Conservation (phyloP, 1,140 invertebrate genomes). For the Phocides pigmalion region DNA sequence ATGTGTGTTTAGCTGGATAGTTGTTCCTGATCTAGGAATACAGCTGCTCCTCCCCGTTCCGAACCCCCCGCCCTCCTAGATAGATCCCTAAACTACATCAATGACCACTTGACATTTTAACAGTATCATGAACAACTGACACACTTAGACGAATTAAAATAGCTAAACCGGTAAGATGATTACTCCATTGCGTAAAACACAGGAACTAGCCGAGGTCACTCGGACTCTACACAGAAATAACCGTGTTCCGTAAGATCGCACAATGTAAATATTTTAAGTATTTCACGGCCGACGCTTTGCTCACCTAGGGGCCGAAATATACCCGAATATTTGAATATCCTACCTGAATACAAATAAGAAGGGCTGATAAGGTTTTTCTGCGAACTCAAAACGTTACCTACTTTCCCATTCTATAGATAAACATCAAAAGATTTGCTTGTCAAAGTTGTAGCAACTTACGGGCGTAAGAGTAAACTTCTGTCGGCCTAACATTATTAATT, state of each 20-base stretch:
- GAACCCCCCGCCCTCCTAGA: too few relatives aligned
- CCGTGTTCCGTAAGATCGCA: conserved; percentile 38
- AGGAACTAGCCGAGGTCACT: conserved; percentile 37
- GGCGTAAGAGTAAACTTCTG: conserved; percentile 1
- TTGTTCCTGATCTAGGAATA: too few relatives aligned
- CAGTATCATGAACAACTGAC: conserved; percentile 1
- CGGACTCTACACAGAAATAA: conserved; percentile 43
- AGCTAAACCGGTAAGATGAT: conserved; percentile 8
- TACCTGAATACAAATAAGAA: conserved; percentile 39
- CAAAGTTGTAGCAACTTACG: conserved; percentile 8
- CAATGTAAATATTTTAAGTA: conserved; percentile 62
- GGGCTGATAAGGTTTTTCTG: conserved; percentile 35
- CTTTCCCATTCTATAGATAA: conserved; percentile 20
- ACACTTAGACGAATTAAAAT: conserved; percentile 24
- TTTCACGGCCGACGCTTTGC: conserved; percentile 48
- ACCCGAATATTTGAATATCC: conserved; percentile 38
- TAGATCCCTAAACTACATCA: too few relatives aligned
- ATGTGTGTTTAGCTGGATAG: too few relatives aligned
- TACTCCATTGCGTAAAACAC: conserved; percentile 29
- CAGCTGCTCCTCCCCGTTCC: too few relatives aligned
- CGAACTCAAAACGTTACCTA: conserved; percentile 9
- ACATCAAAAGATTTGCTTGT: conserved; percentile 29
- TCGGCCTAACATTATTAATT: background rate
- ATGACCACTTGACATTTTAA: background rate
- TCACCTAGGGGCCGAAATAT: conserved; percentile 33